These are phyloP conservation scores for Todiramphus saurophagus DNA, from an alignment of 2,113 vertebrate genomes.

Conservation along the genomic window DNA sequence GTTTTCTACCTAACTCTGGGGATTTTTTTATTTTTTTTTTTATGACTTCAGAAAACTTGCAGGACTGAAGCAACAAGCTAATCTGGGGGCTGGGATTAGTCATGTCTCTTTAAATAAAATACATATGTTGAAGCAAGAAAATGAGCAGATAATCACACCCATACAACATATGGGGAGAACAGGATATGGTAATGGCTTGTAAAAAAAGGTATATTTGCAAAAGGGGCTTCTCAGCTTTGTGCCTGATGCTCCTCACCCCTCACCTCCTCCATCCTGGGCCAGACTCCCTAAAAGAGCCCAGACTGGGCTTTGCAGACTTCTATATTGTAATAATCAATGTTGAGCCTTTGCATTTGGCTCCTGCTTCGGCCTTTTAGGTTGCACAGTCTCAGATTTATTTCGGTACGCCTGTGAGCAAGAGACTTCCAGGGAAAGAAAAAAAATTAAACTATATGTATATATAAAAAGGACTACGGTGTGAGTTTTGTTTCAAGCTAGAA, in stretches of 20 bases:
- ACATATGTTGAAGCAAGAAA: slow-evolving; percentile 42
- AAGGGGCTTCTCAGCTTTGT: neutral
- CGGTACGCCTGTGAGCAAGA: neutral
- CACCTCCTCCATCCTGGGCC: neutral
- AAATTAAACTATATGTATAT: neutral
- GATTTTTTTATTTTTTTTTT: neutral
- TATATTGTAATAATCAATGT: neutral
- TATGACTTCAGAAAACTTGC: slow-evolving; percentile 1
- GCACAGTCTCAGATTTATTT: neutral
- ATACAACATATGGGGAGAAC: slow-evolving; percentile 44
- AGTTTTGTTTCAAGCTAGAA: slow-evolving; percentile 7
- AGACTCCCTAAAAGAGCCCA: neutral
- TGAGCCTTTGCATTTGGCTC: neutral
- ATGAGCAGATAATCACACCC: slow-evolving; percentile 58
- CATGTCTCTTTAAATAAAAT: slow-evolving; percentile 57
- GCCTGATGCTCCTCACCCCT: neutral
- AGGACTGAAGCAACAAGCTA: slow-evolving; percentile 37
- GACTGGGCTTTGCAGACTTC: neutral
- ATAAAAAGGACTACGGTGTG: neutral
- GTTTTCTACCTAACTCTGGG: slow-evolving; percentile 16
- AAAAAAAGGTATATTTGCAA: neutral
- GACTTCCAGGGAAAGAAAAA: neutral
- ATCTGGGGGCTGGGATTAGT: slow-evolving; percentile 48
- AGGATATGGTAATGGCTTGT: neutral
- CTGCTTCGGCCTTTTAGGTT: neutral